Evolutionary conservation across 2,113 vertebrate species (phyloP), one percentile per base, ranked within the genome.

Genomic region (Chlorodrepanis virens): DNA sequence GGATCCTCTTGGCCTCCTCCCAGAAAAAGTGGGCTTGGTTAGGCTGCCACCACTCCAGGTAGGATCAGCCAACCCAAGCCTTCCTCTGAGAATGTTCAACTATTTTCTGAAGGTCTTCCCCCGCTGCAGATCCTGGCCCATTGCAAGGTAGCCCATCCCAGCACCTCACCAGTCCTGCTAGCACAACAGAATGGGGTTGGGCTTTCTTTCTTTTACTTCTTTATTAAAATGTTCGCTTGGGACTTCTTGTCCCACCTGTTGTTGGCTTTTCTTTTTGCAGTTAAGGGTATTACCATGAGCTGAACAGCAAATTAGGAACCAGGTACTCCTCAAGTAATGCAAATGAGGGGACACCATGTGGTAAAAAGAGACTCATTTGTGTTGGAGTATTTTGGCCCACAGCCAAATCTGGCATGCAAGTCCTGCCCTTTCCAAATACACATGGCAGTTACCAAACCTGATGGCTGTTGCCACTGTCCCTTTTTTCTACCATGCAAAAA

Each of bases 1-100:
- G 0, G 1, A 39, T 75, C 37, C 9, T 33, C 35, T 79, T 1
- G 0, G 61, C 7, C 56, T 71, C 54, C 39, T 25, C 44, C 10
- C 18, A 42, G 75, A 57, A 65, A n/a, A 87, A 16, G 7, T 24
- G 33, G 49, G 44, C 42, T 52, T 67, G 24, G 45, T 33, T 33
- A 40, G 42, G 42, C 44, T 2, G 2, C 37, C 33, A 3, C 10
- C 49, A 53, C n/a, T 78, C 27, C 1, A 2, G 10, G 35, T 27
- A 82, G n/a, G 28, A 42, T 42, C 49, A 63, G 20, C 12, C 23
- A 75, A 21, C 31, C 22, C 23, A 21, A 9, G 8, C 33, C 44
- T 56, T 81, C 64, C 29, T 87, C n/a, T 10, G 5, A 25, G 11
- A 33, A 49, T 12, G 11, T 40, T 71, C 28, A 53, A 3, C 17